Percentiles rank a stretch among this genome's conserved stretches.
Evolutionary conservation across 2,888 invertebrate species (phyloP).

Genomic region (Drosophila eohydei): DNA sequence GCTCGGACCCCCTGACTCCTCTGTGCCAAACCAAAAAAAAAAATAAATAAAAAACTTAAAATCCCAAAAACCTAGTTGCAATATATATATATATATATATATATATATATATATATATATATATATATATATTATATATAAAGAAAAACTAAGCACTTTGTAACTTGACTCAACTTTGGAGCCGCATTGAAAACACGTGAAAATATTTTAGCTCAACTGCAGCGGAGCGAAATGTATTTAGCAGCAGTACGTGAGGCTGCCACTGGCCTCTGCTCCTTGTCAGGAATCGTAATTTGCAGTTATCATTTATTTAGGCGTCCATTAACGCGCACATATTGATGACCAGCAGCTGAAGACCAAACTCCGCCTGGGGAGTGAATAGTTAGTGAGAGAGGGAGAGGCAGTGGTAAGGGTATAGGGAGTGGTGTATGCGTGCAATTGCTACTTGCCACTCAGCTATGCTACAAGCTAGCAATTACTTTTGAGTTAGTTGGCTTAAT

Average conservation of each 20-base stretch:
- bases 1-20: slow-evolving; percentile 11
- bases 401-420: not conserved
- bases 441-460: slow-evolving; percentile 41
- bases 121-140: too few relatives aligned
- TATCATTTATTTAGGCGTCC: slow-evolving; percentile 80
- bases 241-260: slow-evolving; percentile 64
- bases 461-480: slow-evolving; percentile 69
- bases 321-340: slow-evolving; percentile 79
- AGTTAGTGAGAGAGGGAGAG: not conserved
- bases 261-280: slow-evolving; percentile 13
- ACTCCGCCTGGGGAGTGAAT: slow-evolving; percentile 5
- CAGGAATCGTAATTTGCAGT: slow-evolving; percentile 78
- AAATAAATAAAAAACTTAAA: not conserved
- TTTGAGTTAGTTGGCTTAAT: slow-evolving; percentile 78
- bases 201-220: slow-evolving; percentile 74
- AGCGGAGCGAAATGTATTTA: slow-evolving; percentile 74
- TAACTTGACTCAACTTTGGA: slow-evolving; percentile 37
- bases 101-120: not conserved
- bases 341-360: slow-evolving; percentile 38
- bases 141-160: slow-evolving; percentile 38
- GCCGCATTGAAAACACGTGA: slow-evolving; percentile 65
- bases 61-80: slow-evolving; percentile 38
- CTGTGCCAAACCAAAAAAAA: slow-evolving; percentile 3
- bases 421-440: slow-evolving; percentile 50
- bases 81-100: not conserved